A percentile compares a stretch with the other conserved stretches of the same genome.
phyloP scores from a whole-genome alignment of 2,888 invertebrate species.

The Melangyna quadrimaculata region DNA sequence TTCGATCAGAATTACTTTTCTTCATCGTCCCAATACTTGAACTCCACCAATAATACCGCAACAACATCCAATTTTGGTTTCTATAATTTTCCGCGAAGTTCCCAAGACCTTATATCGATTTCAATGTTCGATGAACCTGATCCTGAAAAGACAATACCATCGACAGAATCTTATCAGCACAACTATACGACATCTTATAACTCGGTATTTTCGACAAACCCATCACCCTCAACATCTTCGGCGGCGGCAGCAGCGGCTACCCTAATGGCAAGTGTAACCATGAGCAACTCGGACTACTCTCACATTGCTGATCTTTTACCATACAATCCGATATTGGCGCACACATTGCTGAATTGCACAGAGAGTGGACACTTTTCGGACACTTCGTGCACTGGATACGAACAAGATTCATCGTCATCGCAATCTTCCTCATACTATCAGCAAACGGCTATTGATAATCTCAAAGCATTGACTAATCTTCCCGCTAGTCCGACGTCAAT shows the following conservation, averaged over 20 bases:
- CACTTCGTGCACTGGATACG: conserved; percentile 62
- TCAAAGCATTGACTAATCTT: conserved; percentile 82
- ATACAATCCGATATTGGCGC: conserved; percentile 72
- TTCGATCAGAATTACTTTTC: conserved; percentile 56
- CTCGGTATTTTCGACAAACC: conserved; percentile 40
- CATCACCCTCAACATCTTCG: conserved; percentile 52
- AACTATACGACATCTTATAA: conserved; percentile 44
- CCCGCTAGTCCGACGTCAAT: conserved; percentile 82
- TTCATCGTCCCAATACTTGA: conserved; percentile 51
- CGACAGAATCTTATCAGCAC: conserved; percentile 45
- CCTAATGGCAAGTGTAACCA: conserved; percentile 46
- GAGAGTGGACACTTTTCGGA: conserved; percentile 71
- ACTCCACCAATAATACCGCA: conserved; percentile 19
- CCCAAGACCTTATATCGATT: conserved; percentile 74
- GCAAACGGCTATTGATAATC: conserved; percentile 82
- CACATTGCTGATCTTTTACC: conserved; percentile 73
- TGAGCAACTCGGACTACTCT: conserved; percentile 67
- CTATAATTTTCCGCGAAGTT: conserved; percentile 61
- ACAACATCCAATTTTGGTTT: conserved; percentile 58
- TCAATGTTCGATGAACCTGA: conserved; percentile 74
- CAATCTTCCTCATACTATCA: conserved; percentile 68
- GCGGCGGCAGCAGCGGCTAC: conserved; percentile 14
- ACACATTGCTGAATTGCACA: conserved; percentile 73
- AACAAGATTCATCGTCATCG: conserved; percentile 60
- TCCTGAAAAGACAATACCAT: conserved; percentile 46